Base-by-base conservation (phyloP, 2,888 invertebrate species). In the Nomada lathburiana region DNA sequence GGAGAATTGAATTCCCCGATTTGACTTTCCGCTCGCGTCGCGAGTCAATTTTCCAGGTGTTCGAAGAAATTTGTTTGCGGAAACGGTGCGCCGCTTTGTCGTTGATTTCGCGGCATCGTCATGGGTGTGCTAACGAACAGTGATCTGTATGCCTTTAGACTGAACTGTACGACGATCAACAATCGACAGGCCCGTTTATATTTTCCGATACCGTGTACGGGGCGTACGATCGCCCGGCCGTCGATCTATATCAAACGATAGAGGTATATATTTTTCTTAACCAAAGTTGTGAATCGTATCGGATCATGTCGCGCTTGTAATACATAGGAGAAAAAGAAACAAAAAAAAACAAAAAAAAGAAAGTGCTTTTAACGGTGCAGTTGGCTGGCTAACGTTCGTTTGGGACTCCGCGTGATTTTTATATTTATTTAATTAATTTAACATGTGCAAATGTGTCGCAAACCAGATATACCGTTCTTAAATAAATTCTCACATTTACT, bases 401-500 rank as follows among this genome's bases (percentile, higher is more conserved):
- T 82, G 83, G 82, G 29, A 84, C 80, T 81, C 74, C 65, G 78
- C 77, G 82, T 86, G 80, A 85, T 86, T 89, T 87, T 90, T 89
- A 82, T 90, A 90, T 89, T 88, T 90, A 89, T 89, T 87, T 86
- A 73, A 89, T 85, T 86, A 86, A 90, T 87, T 89, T 87, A 86
- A 85, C 78, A 80, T 69, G 80, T 80, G 69, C 69, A 75, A 78
- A 81, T 79, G 65, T 86, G 82, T 83, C 79, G 69, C 80, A 75
- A 70, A 83, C 50, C 67, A 80, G 73, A 86, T 83, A 82, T 84
- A 87, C 83, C 63, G 71, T 86, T 86, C 85, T 89, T 83, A 89
- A 47, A 91, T 89, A 91, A 91, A 91, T 86, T 88, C 80, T 87
- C 86, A 83, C 82, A 68, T 89, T 91, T 87, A 86, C 80, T 85